Percentiles rank a stretch among this genome's conserved stretches.
These are phyloP conservation scores for Drosophila colorata DNA, from an alignment of 2,888 invertebrate species.

Conservation along the genomic window DNA sequence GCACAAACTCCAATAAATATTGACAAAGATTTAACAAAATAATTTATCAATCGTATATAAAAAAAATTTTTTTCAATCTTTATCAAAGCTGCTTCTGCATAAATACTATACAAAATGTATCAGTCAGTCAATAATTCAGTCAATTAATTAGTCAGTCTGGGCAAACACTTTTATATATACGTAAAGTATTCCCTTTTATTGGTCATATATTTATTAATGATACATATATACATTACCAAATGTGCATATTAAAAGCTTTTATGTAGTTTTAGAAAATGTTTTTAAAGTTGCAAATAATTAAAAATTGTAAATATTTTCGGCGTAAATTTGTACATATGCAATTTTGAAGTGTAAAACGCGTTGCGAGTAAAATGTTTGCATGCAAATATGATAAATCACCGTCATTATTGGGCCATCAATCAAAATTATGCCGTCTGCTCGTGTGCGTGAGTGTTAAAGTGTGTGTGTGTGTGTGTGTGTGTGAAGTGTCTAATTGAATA, in stretches of 20 bases:
- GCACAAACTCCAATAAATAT: no score
- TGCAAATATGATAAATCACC: slow-evolving; percentile 85
- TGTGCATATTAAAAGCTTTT: neutral
- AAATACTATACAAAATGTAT: neutral
- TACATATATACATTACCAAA: neutral
- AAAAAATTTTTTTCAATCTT: no score
- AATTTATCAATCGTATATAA: no score
- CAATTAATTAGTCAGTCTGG: neutral
- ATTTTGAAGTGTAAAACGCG: slow-evolving; percentile 43
- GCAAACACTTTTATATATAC: neutral
- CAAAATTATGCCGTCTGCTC: slow-evolving; percentile 81
- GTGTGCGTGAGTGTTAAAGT: slow-evolving; percentile 17
- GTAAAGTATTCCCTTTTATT: no score
- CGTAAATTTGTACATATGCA: slow-evolving; percentile 10
- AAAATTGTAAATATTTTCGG: no score
- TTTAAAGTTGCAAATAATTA: neutral
- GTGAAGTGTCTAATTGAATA: slow-evolving; percentile 82
- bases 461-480: slow-evolving; percentile 30
- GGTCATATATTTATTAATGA: no score
- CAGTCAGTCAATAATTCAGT: neutral
- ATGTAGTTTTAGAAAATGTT: neutral
- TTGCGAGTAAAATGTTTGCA: slow-evolving; percentile 51
- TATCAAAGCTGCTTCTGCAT: no score
- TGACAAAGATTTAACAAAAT: no score
- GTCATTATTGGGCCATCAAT: slow-evolving; percentile 84